These are phyloP conservation scores for Brachionus rubens DNA, from an alignment of 1,140 invertebrate genomes.

Conservation along the genomic window DNA sequence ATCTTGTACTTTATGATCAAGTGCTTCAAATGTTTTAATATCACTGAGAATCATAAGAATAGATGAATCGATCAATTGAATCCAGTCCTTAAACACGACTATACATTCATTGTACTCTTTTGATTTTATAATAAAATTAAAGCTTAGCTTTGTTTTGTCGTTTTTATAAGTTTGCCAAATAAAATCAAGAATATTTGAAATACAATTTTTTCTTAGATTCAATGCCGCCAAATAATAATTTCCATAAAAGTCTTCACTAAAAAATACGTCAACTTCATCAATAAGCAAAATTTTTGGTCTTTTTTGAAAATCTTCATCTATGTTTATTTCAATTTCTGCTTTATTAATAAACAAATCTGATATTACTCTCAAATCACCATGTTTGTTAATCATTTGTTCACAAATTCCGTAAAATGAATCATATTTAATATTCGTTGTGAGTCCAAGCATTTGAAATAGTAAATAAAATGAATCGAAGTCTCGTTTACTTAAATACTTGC, in stretches of 20 bases:
- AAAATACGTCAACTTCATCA: constrained; percentile 26
- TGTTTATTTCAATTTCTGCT: neutral
- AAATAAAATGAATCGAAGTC: neutral
- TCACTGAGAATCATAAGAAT: neutral
- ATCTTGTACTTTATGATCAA: neutral
- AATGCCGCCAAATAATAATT: neutral
- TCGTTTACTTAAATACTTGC: neutral
- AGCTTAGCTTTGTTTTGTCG: neutral
- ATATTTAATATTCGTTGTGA: neutral
- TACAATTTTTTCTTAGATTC: neutral
- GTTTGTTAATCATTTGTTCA: neutral
- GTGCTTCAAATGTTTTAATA: neutral
- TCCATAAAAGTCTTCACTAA: neutral
- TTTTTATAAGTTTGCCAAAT: too few relatives aligned
- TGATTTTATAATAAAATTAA: neutral
- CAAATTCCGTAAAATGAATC: neutral
- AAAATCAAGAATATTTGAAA: neutral
- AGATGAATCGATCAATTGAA: neutral
- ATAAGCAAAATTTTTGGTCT: neutral
- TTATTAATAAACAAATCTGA: neutral
- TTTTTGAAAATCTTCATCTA: neutral
- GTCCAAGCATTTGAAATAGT: neutral
- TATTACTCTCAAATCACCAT: neutral
- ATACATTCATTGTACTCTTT: neutral
- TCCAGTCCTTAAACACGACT: neutral